Conservation (phyloP, 2,797 vertebrate species). For the Tokudaia tokunoshimensis region DNA sequence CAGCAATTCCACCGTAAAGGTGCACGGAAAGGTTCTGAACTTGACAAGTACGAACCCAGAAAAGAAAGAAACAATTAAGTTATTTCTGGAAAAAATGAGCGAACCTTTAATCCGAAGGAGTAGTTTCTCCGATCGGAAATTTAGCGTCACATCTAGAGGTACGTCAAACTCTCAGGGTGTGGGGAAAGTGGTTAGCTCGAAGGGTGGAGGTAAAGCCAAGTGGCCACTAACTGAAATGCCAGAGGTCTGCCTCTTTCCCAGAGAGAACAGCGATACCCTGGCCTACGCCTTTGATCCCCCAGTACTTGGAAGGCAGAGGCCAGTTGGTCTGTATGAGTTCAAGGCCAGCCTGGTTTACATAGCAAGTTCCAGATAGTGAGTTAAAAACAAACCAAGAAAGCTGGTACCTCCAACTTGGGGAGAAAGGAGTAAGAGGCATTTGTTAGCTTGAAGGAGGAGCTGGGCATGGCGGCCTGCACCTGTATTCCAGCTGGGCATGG, state of each 20-base stretch:
- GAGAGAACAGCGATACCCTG: neutral
- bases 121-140: conserved; percentile 85
- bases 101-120: conserved; percentile 81
- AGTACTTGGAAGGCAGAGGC: neutral
- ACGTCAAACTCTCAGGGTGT: conserved; percentile 37
- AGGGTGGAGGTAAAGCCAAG: neutral
- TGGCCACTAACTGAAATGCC: neutral
- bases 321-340: neutral
- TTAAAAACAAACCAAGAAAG: neutral
- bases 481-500: too few relatives aligned
- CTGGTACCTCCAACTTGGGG: neutral
- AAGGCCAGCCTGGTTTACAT: neutral
- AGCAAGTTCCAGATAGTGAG: neutral
- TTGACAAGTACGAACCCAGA: conserved; percentile 85
- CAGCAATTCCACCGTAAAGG: conserved; percentile 84
- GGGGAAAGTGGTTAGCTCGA: neutral
- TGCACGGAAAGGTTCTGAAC: conserved; percentile 86
- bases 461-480: too few relatives aligned
- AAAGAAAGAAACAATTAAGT: conserved; percentile 86
- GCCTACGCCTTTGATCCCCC: neutral
- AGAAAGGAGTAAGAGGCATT: neutral
- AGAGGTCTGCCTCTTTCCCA: neutral
- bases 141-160: conserved; percentile 86
- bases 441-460: neutral
- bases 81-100: conserved; percentile 88